Evolutionary conservation across 64 coral and sea anemone genomes (phyloP), one percentile per base, ranked within the genome.

Genomic region (Trachythela sp.): DNA sequence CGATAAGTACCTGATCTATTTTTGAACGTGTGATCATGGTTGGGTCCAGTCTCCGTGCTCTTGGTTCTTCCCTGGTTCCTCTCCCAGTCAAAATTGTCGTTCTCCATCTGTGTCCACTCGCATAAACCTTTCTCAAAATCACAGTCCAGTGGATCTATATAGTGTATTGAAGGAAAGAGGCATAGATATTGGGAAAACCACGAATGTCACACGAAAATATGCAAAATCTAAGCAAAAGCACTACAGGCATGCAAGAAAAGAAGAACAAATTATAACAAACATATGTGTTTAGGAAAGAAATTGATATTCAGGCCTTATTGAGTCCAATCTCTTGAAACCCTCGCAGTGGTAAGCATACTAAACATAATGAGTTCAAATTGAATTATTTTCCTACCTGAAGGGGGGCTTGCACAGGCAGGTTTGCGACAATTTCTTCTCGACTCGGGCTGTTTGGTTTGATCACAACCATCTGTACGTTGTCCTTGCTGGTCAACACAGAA

Each of bases 81-180:
- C 33, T 37, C 8, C 75, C 75, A 80, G 30, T 80, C 38, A 37
- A 38, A 39, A 36, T 80, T 15, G 37, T 80, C 75, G 34, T 80
- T 36, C 31, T 35, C 20, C 32, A 80, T 39, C 38, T 80, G 75
- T 13, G 26, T 39, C 75, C 75, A 80, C 75, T 80, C 33, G 37
- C 75, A 80, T 1, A 80, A 36, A 37, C 31, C 32, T 37, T 80
- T 35, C 38, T 80, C 75, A 18, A 80, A 80, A 80, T 80, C 34
- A 80, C 75, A 80, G 37, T 80, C 75, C 75, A 80, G 20, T 18
- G 75, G 75, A 80, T 80, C 75, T 80, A 64, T n/a, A 64, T 18
- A 64, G 56, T 20, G 24, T 8, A 64, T 6, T 64, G 56, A 27
- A 20, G 20, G 22, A n/a, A 26, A n/a, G 0, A 26, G 24, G 26